Evolutionary conservation across 2,888 invertebrate species (phyloP).

Genomic region (Cryptosula pallasiana): DNA sequence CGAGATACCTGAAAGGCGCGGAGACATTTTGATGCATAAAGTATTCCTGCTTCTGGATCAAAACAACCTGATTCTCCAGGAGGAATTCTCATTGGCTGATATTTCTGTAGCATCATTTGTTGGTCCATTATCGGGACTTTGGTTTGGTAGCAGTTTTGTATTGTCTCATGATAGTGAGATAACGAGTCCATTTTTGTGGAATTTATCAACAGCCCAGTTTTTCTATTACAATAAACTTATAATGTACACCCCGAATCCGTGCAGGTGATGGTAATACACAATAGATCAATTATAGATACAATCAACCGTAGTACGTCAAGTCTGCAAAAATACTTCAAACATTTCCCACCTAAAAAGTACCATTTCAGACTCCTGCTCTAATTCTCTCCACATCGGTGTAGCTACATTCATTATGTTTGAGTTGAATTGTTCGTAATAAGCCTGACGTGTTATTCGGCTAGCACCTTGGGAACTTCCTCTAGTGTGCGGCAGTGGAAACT

Average conservation of each 20-base stretch:
- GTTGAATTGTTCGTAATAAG: conserved; percentile 42
- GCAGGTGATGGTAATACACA: too few species aligned
- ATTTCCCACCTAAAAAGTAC: conserved; percentile 39
- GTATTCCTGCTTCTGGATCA: conserved; percentile 35
- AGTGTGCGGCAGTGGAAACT: conserved; percentile 51
- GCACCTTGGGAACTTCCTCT: conserved; percentile 54
- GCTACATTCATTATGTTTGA: conserved; percentile 51
- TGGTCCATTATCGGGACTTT: not conserved
- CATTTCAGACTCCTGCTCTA: conserved; percentile 42
- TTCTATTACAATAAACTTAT: not conserved
- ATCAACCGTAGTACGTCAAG: too few species aligned
- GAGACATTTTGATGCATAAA: conserved; percentile 41
- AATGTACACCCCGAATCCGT: too few species aligned
- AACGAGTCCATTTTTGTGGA: not conserved
- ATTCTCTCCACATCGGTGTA: conserved; percentile 39
- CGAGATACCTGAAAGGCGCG: conserved; percentile 40
- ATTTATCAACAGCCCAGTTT: not conserved
- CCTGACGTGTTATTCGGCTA: conserved; percentile 49
- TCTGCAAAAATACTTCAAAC: conserved; percentile 25
- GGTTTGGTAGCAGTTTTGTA: not conserved
- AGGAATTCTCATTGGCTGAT: not conserved
- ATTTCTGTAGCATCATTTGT: not conserved
- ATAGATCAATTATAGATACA: not conserved
- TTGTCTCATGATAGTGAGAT: not conserved
- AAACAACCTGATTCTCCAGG: not conserved